Base-by-base conservation (phyloP, 2,888 invertebrate species). In the Lysandra bellargus region DNA sequence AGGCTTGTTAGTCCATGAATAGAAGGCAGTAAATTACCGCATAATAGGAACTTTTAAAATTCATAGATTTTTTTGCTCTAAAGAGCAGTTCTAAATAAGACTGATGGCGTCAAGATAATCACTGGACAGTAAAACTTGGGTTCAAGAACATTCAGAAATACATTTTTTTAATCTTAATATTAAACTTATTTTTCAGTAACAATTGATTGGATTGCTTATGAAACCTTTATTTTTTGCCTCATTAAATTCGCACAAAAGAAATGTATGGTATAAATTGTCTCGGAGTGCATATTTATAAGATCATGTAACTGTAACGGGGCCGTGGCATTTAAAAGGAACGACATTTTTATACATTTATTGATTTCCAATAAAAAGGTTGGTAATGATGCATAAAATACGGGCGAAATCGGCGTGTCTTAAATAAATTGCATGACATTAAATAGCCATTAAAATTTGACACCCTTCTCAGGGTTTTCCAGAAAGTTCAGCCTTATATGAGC, bases 271-370 rank as follows among this genome's bases (percentile, higher is more conserved):
- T 69, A 69, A 69, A 79, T 78, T 74, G 53, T 74, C 64, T 78
- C 64, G 61, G 40, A 78, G 78, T 78, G 78, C 64, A 53, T 75
- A 44, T 78, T 75, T 80, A 72, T 57, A 61, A 73, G 74, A 33
- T n/a, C 75, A 61, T 76, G 76, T 78, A 79, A 78, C 37, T 64
- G 77, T 80, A 79, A 78, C 79, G 72, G 79, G 77, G 75, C 80
- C 80, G 61, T 80, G 80, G 61, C 80, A 80, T 80, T 79, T 78
- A 69, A 69, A 30, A 17, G 78, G 44, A 75, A 72, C 78, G 78
- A 40, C 53, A 75, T 78, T 61, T 80, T 80, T 79, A 60, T 64
- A 30, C 60, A 61, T 61, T 78, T 78, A 78, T 78, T 78, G 78
- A 69, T 78, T 78, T 78, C 49, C 33, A 64, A 40, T 40, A 64